Percentiles rank a stretch among this genome's conserved stretches.
Evolutionary conservation across 2,888 invertebrate genomes (phyloP).

Genomic region (Chymomyza amoena): DNA sequence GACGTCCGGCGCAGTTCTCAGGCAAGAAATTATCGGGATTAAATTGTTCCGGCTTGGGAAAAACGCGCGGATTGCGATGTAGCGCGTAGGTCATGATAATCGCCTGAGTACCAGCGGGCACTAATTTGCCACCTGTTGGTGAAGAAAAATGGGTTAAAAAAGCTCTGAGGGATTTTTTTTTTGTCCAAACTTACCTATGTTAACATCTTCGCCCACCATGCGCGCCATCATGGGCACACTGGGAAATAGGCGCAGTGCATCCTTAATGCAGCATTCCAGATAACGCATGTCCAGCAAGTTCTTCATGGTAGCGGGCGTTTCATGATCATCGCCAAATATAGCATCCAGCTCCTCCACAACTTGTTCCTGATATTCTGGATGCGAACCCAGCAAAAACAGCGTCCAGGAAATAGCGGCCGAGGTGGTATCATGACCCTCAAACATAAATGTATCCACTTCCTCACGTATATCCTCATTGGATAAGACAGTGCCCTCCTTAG

Average conservation of each 20-base stretch:
- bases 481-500: conserved; percentile 79
- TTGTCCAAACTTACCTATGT: conserved; percentile 80
- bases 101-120: conserved; percentile 80
- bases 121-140: conserved; percentile 69
- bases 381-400: conserved; percentile 75
- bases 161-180: too few species aligned
- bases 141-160: background rate
- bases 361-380: conserved; percentile 78
- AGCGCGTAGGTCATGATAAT: conserved; percentile 83
- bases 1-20: conserved; percentile 81
- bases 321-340: conserved; percentile 79
- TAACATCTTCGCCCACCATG: conserved; percentile 80
- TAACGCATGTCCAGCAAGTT: conserved; percentile 84
- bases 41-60: conserved; percentile 84
- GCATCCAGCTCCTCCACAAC: conserved; percentile 80
- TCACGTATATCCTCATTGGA: conserved; percentile 80
- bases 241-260: conserved; percentile 83
- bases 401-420: conserved; percentile 79
- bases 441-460: conserved; percentile 84
- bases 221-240: conserved; percentile 85
- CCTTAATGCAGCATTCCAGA: conserved; percentile 85
- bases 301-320: conserved; percentile 80
- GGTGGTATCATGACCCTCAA: conserved; percentile 80
- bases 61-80: conserved; percentile 84
- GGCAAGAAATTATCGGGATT: conserved; percentile 86